Evolutionary conservation across 2,888 invertebrate species (phyloP).

Genomic region (Acanthosoma haemorrhoidale): DNA sequence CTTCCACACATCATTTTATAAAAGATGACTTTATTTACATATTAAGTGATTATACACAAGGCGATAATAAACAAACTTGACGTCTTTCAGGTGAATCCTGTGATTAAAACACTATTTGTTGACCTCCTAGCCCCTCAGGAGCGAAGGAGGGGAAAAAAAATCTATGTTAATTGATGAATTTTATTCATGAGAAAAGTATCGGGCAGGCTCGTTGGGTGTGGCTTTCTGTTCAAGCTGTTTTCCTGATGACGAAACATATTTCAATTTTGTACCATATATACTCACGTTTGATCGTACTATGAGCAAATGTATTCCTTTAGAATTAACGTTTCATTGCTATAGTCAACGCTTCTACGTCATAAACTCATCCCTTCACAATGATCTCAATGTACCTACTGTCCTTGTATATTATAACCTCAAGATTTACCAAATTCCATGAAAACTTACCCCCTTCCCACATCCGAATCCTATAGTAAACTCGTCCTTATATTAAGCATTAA

Average conservation of each 20-base stretch:
- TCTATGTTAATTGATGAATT: not conserved
- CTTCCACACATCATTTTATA: not conserved
- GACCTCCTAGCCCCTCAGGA: not conserved
- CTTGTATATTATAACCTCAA: no score
- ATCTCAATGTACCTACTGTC: no score
- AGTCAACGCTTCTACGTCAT: no score
- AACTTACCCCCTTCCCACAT: no score
- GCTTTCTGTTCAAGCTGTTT: not conserved
- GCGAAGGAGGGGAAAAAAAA: not conserved
- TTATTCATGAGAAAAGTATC: not conserved
- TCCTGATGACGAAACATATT: not conserved
- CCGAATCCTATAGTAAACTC: no score
- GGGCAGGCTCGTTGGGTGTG: not conserved
- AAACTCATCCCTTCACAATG: no score
- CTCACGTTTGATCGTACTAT: no score
- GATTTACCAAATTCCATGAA: no score
- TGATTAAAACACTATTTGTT: conserved; percentile 23
- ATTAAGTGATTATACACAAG: conserved; percentile 24
- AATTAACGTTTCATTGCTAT: no score
- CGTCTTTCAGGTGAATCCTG: not conserved
- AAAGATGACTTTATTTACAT: conserved; percentile 1
- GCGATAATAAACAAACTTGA: conserved; percentile 15
- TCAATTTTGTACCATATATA: conserved; percentile 7
- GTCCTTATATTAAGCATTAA: no score
- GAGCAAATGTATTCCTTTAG: no score